Percentiles rank a stretch among this genome's conserved stretches.
phyloP scores from a whole-genome alignment of 1,140 invertebrate species.

The Musca vetustissima region DNA sequence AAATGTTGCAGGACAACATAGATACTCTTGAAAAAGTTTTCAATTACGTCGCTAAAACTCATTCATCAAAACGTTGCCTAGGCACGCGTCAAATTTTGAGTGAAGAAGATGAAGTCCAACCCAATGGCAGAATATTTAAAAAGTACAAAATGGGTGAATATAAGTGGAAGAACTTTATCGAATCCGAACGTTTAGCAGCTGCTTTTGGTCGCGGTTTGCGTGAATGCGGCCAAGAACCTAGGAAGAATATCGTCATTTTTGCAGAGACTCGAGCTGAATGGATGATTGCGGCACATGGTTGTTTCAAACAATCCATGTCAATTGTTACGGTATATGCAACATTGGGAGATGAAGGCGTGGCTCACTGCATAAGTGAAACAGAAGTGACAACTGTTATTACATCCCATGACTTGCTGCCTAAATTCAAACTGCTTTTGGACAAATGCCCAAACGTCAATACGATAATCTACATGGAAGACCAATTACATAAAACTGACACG shows the following conservation, averaged over 20 bases:
- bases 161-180: slow-evolving; percentile 83
- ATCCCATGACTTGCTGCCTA: slow-evolving; percentile 83
- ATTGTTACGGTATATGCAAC: slow-evolving; percentile 97
- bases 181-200: slow-evolving; percentile 74
- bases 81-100: slow-evolving; percentile 88
- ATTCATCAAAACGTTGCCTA: slow-evolving; percentile 75
- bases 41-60: slow-evolving; percentile 71
- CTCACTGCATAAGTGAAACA: slow-evolving; percentile 95
- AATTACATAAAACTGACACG: slow-evolving; percentile 70
- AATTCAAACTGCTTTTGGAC: slow-evolving; percentile 78
- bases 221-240: slow-evolving; percentile 66
- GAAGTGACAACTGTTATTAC: slow-evolving; percentile 90
- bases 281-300: slow-evolving; percentile 92
- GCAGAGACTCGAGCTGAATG: slow-evolving; percentile 97
- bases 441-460: slow-evolving; percentile 72
- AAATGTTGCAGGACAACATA: slow-evolving; percentile 72
- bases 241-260: slow-evolving; percentile 86
- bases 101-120: slow-evolving; percentile 91
- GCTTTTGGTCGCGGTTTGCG: slow-evolving; percentile 79
- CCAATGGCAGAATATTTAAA: slow-evolving; percentile 93
- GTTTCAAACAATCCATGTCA: slow-evolving; percentile 90
- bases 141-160: slow-evolving; percentile 96
- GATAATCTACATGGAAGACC: slow-evolving; percentile 88
- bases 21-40: slow-evolving; percentile 88
- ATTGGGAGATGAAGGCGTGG: slow-evolving; percentile 92